Base-by-base conservation (phyloP, 2,888 invertebrate species). In the Crossocerus cetratus region DNA sequence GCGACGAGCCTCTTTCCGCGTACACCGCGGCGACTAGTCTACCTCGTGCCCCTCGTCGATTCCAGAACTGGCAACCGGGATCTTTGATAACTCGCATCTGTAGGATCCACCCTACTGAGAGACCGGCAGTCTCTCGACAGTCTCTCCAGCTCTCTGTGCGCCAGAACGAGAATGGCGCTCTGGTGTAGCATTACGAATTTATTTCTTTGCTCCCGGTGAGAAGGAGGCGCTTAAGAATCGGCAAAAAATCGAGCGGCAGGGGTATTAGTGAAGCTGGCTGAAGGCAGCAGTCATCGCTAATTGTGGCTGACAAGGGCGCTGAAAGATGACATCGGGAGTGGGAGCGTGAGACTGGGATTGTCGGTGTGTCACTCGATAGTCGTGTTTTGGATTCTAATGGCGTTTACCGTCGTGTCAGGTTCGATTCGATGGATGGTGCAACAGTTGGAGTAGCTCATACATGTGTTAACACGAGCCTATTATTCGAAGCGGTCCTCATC, bases 241-340 rank as follows among this genome's bases (percentile, higher is more conserved):
- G 3, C 4, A 1, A 8, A 16, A 58, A 56, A 16, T 3, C 20
- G 44, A 44, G 43, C 21, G 44, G 60, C 44, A 61, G 43, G 54
- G 58, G 43, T 45, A 45, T 42, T 20, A 62, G 16, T 18, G 55
- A 55, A 55, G 18, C 43, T 53, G 54, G 23, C 22, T 18, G 20
- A 42, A 32, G 45, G 8, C 32, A 53, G n/a, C 59, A 58, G 63
- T 60, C 68, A 42, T 63, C 72, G 78, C 56, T 78, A 80, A 81
- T 78, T 78, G 81, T 23, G 49, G 67, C 3, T 44, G 74, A 78
- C 79, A 63, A 65, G 76, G 67, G 72, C 72, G 82, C 65, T 77
- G 76, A 81, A 68, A 81, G 82, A 73, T 69, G 78, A 73, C 81
- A 72, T 59, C 62, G 65, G 55, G 65, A 65, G 32, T 32, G 32